Percentiles rank a stretch among this genome's conserved stretches.
Evolutionary conservation across 2,797 vertebrate species (phyloP).

Genomic region (Oreortyx pictus): DNA sequence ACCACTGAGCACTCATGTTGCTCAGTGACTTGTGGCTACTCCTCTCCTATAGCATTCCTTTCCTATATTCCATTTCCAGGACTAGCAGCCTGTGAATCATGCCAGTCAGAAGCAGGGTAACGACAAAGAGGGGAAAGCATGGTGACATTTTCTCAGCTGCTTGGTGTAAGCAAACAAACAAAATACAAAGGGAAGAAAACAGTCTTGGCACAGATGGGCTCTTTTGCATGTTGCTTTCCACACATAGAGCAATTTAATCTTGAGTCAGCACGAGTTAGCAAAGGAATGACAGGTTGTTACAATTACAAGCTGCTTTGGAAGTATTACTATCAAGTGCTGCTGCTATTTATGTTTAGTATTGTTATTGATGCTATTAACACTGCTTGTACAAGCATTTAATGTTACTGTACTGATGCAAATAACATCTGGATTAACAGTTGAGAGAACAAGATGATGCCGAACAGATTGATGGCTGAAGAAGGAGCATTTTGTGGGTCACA

Average conservation of each 20-base stretch:
- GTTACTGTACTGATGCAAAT: slow-evolving; percentile 63
- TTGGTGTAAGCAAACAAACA: slow-evolving; percentile 67
- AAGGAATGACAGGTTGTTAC: slow-evolving; percentile 72
- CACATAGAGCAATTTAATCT: slow-evolving; percentile 71
- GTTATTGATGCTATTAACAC: slow-evolving; percentile 69
- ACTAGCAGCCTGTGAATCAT: not conserved
- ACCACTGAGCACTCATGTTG: not conserved
- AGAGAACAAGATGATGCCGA: slow-evolving; percentile 49
- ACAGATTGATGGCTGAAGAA: slow-evolving; percentile 55
- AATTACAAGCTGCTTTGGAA: slow-evolving; percentile 74
- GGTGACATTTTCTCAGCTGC: slow-evolving; percentile 62
- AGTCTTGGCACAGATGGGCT: slow-evolving; percentile 69
- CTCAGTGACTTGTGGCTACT: not conserved
- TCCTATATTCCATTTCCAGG: not conserved
- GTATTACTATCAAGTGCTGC: slow-evolving; percentile 62
- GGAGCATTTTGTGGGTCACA: slow-evolving; percentile 30
- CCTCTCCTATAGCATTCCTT: not conserved
- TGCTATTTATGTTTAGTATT: slow-evolving; percentile 69
- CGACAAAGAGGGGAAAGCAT: slow-evolving; percentile 9
- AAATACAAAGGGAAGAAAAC: slow-evolving; percentile 64
- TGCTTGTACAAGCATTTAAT: slow-evolving; percentile 70
- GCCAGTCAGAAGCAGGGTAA: slow-evolving; percentile 11
- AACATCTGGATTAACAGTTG: slow-evolving; percentile 72
- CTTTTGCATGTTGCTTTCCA: slow-evolving; percentile 63
- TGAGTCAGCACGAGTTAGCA: slow-evolving; percentile 73